A percentile compares a stretch with the other conserved stretches of the same genome.
These are phyloP conservation scores for Dynastes maya DNA, from an alignment of 2,888 invertebrate genomes.

Conservation along the genomic window DNA sequence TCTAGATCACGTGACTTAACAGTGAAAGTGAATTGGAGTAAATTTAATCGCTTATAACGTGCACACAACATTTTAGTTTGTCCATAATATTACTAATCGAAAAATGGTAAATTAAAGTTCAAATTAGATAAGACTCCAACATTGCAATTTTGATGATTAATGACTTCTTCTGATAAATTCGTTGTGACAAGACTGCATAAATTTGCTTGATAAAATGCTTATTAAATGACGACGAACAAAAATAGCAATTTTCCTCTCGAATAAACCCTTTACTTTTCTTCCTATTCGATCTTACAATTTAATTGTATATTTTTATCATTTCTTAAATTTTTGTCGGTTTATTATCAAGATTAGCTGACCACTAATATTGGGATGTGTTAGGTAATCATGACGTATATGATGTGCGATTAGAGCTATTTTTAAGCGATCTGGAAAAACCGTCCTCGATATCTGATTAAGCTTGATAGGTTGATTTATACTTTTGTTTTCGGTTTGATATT, in stretches of 20 bases:
- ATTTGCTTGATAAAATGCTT: not conserved
- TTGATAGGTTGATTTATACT: no score
- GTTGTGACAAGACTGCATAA: not conserved
- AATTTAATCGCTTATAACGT: no score
- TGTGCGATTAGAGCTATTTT: no score
- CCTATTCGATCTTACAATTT: not conserved
- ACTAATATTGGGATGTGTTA: no score
- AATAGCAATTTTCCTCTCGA: not conserved
- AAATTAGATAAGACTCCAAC: not conserved
- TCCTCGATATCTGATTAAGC: no score
- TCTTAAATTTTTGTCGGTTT: no score
- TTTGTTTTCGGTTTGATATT: no score
- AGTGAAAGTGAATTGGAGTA: not conserved
- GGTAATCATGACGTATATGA: no score
- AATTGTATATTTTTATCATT: no score
- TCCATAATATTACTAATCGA: not conserved
- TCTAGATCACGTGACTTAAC: not conserved
- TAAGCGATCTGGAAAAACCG: no score
- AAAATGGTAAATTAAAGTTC: not conserved
- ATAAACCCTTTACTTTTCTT: not conserved
- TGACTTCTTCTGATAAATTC: not conserved
- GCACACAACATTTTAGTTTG: not conserved
- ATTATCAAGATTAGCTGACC: no score
- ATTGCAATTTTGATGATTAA: not conserved
- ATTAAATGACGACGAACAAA: not conserved